Percentiles rank a stretch among this genome's conserved stretches.
These are phyloP conservation scores for Amphiduros pacificus DNA, from an alignment of 2,888 invertebrate species.

Conservation along the genomic window DNA sequence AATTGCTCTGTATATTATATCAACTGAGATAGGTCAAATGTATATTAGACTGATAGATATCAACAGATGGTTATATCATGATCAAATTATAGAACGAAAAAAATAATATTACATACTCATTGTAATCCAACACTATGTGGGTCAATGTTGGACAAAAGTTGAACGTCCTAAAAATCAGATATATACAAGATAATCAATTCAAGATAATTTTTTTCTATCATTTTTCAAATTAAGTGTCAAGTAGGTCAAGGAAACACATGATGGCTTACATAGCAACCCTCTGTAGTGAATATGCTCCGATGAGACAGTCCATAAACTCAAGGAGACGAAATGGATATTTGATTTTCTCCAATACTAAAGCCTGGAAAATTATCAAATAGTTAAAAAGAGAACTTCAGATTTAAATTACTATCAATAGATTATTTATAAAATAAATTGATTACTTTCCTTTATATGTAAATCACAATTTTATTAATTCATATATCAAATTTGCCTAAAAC, in stretches of 20 bases:
- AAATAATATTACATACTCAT: conserved; percentile 48
- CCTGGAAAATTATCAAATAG: conserved; percentile 32
- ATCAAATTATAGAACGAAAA: background rate
- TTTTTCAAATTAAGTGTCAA: too few species aligned
- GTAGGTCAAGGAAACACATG: background rate
- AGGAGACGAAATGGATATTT: conserved; percentile 46
- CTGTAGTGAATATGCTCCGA: conserved; percentile 40
- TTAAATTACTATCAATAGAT: too few species aligned
- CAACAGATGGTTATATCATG: background rate
- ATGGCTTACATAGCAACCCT: conserved; percentile 34
- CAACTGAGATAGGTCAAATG: too few species aligned
- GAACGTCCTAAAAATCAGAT: conserved; percentile 40
- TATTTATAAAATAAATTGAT: too few species aligned
- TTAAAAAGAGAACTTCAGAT: too few species aligned
- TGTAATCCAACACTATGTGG: conserved; percentile 52
- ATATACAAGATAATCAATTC: too few species aligned
- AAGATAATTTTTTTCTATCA: too few species aligned
- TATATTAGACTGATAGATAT: background rate
- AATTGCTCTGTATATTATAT: too few species aligned
- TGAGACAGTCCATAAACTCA: conserved; percentile 53
- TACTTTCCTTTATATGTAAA: too few species aligned
- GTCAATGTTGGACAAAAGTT: conserved; percentile 41
- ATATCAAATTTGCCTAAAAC: too few species aligned
- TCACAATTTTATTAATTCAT: too few species aligned
- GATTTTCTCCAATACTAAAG: conserved; percentile 48